Evolutionary conservation across 2,797 vertebrate genomes (phyloP).

Genomic region (Chelmon rostratus): DNA sequence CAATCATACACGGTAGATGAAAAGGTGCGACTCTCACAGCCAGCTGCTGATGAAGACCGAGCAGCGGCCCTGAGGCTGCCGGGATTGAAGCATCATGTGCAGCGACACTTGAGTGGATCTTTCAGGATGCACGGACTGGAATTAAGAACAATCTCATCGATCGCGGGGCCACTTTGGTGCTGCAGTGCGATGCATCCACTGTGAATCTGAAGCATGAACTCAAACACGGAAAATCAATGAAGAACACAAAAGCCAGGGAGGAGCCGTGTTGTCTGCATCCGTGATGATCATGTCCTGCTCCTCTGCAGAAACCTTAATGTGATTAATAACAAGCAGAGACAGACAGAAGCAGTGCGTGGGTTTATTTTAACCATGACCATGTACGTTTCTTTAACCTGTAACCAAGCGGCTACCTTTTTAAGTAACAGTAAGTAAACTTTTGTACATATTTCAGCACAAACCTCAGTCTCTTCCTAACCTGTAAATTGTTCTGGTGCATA

Average conservation of each 20-base stretch:
- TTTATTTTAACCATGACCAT: no score
- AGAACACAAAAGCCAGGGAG: background rate
- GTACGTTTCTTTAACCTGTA: no score
- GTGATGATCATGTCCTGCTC: background rate
- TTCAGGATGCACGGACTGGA: background rate
- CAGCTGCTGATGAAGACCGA: no score
- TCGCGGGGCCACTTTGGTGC: slow-evolving; percentile 1
- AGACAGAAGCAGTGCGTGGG: no score
- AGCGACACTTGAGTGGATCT: slow-evolving; percentile 16
- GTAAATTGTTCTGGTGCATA: no score
- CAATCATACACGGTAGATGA: background rate
- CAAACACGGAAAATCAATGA: background rate
- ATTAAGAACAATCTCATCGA: background rate
- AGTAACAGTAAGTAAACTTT: no score
- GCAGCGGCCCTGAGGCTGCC: slow-evolving; percentile 15
- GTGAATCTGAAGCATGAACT: background rate
- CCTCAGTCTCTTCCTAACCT: no score
- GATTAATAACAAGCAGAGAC: no score
- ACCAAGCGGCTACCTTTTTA: no score
- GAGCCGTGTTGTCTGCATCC: background rate
- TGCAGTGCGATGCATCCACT: background rate
- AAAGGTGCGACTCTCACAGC: no score
- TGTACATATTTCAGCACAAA: no score
- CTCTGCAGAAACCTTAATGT: background rate
- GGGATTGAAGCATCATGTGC: background rate